Percentiles rank a stretch among this genome's conserved stretches.
Conservation (phyloP, 1,140 invertebrate genomes). For the Drosophila virilis region DNA sequence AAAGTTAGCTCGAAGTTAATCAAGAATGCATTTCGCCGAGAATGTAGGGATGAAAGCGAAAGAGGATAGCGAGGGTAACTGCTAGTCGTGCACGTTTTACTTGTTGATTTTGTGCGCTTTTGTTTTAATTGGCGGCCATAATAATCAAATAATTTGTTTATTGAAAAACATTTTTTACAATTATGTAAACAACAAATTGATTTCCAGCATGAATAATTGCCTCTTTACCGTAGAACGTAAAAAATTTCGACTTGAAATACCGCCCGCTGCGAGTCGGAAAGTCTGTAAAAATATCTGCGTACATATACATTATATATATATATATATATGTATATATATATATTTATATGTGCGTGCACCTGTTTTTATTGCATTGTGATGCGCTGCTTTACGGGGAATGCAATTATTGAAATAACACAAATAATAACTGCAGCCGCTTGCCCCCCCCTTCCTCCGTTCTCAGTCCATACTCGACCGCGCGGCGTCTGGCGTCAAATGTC, state of each 20-base stretch:
- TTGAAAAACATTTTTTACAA: slow-evolving; percentile 83
- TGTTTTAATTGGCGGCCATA: slow-evolving; percentile 81
- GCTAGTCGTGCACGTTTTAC: neutral
- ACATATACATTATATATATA: neutral
- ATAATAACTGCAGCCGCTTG: slow-evolving; percentile 47
- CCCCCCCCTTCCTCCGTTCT: no score
- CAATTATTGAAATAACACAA: slow-evolving; percentile 82
- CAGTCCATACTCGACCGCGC: neutral
- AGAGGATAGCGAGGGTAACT: no score
- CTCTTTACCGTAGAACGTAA: slow-evolving; percentile 18
- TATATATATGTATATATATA: neutral
- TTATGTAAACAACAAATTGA: slow-evolving; percentile 83
- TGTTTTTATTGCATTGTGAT: slow-evolving; percentile 25
- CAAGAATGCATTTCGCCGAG: no score
- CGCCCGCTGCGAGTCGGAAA: neutral
- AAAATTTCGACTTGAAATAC: slow-evolving; percentile 42
- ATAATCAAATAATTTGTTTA: slow-evolving; percentile 83
- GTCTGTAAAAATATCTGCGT: slow-evolving; percentile 13
- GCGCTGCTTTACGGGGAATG: slow-evolving; percentile 47
- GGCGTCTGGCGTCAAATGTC: slow-evolving; percentile 67
- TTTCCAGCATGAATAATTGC: slow-evolving; percentile 80
- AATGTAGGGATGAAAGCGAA: no score
- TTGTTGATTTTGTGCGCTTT: slow-evolving; percentile 47
- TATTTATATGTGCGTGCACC: slow-evolving; percentile 14
- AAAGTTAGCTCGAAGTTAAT: no score